A percentile compares a stretch with the other conserved stretches of the same genome.
phyloP scores from a whole-genome alignment of 2,113 vertebrate species.

The Aegithalos caudatus region DNA sequence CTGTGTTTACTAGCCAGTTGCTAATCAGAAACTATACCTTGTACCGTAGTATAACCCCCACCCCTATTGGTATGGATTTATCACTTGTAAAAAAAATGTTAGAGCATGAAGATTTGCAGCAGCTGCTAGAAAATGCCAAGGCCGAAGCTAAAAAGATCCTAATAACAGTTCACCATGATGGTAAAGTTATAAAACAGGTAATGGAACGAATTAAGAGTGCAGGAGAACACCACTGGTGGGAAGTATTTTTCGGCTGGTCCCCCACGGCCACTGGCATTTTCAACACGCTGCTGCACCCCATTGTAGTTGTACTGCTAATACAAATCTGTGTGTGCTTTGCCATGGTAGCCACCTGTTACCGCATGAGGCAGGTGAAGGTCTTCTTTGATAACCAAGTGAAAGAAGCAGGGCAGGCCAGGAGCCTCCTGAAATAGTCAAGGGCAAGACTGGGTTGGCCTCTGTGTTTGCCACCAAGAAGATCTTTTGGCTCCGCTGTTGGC shows the following conservation, averaged over 20 bases:
- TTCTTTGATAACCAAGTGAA: background rate
- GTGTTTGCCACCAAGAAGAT: constrained; percentile 67
- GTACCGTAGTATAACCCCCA: constrained; percentile 37
- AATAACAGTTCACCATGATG: constrained; percentile 38
- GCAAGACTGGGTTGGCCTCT: constrained; percentile 69
- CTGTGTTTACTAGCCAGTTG: constrained; percentile 22
- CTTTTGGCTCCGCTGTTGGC: constrained; percentile 56
- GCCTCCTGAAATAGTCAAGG: constrained; percentile 53
- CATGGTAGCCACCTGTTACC: constrained; percentile 25
- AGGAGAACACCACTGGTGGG: constrained; percentile 61
- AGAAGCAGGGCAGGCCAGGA: background rate
- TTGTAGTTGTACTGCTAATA: constrained; percentile 27
- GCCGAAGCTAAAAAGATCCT: constrained; percentile 48
- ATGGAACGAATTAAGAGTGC: constrained; percentile 39
- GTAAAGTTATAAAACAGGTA: constrained; percentile 51
- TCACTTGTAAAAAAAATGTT: constrained; percentile 46
- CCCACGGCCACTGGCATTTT: constrained; percentile 43
- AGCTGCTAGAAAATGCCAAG: constrained; percentile 57
- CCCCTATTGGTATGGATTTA: constrained; percentile 50
- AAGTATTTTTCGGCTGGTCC: constrained; percentile 52
- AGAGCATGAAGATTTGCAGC: constrained; percentile 37
- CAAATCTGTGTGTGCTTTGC: constrained; percentile 42
- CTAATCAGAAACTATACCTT: constrained; percentile 57
- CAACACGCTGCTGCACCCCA: background rate
- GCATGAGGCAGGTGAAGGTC: constrained; percentile 31